phyloP scores from a whole-genome alignment of 1,140 invertebrate species.

The Chironomus tepperi region DNA sequence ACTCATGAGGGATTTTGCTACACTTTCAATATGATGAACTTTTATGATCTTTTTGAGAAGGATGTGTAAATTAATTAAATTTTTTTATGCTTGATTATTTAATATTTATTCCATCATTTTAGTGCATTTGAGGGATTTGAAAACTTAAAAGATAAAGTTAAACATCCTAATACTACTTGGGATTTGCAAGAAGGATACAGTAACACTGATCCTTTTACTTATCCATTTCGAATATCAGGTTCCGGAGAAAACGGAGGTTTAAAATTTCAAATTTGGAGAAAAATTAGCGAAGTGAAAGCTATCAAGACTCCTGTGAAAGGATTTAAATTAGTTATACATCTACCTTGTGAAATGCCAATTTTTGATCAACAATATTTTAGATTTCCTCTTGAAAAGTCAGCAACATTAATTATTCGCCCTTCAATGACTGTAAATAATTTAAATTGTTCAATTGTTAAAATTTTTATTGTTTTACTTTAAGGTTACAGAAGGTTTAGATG shows the following conservation, averaged over 20 bases:
- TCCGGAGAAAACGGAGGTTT: conserved; percentile 12
- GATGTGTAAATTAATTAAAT: conserved; percentile 24
- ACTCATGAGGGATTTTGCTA: conserved; percentile 27
- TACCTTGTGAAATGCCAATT: conserved; percentile 2
- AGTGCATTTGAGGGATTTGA: neutral
- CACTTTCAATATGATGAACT: conserved; percentile 26
- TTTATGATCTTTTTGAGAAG: neutral
- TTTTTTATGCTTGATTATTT: too few relatives aligned
- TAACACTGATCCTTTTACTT: neutral
- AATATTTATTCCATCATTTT: too few relatives aligned
- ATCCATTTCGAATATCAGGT: conserved; percentile 20
- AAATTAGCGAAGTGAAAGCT: neutral
- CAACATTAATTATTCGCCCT: conserved; percentile 18
- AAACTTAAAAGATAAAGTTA: neutral
- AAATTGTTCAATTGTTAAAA: neutral
- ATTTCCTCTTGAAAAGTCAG: conserved; percentile 23
- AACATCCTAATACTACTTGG: neutral
- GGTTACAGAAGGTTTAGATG: conserved; percentile 26
- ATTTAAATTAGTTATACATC: conserved; percentile 17
- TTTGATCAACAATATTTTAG: conserved; percentile 22
- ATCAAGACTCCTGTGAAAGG: neutral
- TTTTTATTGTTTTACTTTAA: neutral
- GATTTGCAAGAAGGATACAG: conserved; percentile 2
- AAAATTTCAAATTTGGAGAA: conserved; percentile 12
- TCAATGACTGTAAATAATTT: conserved; percentile 25